A percentile compares a stretch with the other conserved stretches of the same genome.
phyloP scores from a whole-genome alignment of 2,888 invertebrate genomes.

The Eledone cirrhosa region DNA sequence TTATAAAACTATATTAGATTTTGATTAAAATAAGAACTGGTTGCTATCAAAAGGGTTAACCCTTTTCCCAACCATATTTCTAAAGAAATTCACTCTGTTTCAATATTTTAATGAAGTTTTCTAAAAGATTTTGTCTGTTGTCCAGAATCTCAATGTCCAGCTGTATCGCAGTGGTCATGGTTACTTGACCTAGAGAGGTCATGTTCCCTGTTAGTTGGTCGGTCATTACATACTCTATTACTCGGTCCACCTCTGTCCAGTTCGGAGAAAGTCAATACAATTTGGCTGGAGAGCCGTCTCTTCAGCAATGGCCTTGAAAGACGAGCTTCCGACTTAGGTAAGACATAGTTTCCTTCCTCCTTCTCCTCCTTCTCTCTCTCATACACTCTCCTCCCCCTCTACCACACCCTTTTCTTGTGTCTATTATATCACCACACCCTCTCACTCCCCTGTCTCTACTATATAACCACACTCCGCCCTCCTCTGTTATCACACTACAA shows the following conservation, averaged over 20 bases:
- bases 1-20: too few species aligned
- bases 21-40: too few species aligned
- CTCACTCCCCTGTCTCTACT: slow-evolving; percentile 39
- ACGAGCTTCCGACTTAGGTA: slow-evolving; percentile 33
- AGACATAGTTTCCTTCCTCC: neutral
- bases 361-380: neutral
- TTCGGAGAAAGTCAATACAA: slow-evolving; percentile 65
- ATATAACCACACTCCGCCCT: slow-evolving; percentile 40
- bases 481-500: too few species aligned
- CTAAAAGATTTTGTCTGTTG: too few species aligned
- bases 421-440: neutral
- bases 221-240: slow-evolving; percentile 72
- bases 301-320: slow-evolving; percentile 61
- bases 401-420: neutral
- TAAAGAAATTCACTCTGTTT: too few species aligned
- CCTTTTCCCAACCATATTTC: too few species aligned
- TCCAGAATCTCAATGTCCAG: neutral
- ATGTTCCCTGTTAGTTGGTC: slow-evolving; percentile 73
- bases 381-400: neutral
- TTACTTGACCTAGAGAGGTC: slow-evolving; percentile 73
- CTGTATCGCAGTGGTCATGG: slow-evolving; percentile 67
- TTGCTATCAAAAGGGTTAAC: too few species aligned
- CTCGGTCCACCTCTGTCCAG: slow-evolving; percentile 68
- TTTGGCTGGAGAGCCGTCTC: slow-evolving; percentile 57
- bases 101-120: too few species aligned